phyloP scores from a whole-genome alignment of 2,797 vertebrate genomes.

The Sebastes hubbsi region DNA sequence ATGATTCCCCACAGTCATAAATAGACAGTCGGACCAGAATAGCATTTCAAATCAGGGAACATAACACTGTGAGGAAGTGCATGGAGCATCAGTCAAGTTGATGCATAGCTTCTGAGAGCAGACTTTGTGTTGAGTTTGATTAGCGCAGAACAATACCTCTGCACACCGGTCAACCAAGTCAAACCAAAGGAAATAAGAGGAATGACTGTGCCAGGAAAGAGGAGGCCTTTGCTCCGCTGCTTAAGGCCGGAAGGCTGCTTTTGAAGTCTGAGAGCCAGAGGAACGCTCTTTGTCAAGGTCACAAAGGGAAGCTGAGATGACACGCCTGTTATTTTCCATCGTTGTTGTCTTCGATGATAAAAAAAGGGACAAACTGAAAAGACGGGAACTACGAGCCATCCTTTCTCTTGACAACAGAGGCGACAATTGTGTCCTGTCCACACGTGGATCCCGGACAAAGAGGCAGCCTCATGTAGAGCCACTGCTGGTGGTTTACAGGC shows the following conservation, averaged over 20 bases:
- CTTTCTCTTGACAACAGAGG: constrained; percentile 73
- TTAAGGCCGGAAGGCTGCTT: constrained; percentile 59
- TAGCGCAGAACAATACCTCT: constrained; percentile 66
- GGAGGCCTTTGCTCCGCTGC: constrained; percentile 55
- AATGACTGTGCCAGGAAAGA: constrained; percentile 71
- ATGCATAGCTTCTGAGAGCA: constrained; percentile 52
- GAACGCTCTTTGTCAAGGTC: constrained; percentile 69
- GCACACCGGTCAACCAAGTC: constrained; percentile 46
- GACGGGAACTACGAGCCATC: constrained; percentile 62
- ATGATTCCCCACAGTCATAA: constrained; percentile 22
- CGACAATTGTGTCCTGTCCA: constrained; percentile 72
- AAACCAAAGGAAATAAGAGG: constrained; percentile 72
- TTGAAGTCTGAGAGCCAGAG: constrained; percentile 60
- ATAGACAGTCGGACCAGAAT: constrained; percentile 61
- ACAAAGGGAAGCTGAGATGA: constrained; percentile 59
- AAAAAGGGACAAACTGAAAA: constrained; percentile 57
- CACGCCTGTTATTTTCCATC: constrained; percentile 74
- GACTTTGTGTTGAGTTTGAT: constrained; percentile 60
- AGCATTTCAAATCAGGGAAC: constrained; percentile 51
- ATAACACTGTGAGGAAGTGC: constrained; percentile 76
- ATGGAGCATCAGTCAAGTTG: constrained; percentile 61
- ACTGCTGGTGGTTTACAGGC: constrained; percentile 63
- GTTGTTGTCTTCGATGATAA: constrained; percentile 61
- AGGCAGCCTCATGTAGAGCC: constrained; percentile 59
- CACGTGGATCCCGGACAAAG: constrained; percentile 73